Evolutionary conservation across 2,113 vertebrate species (phyloP), one percentile per base, ranked within the genome.

Genomic region (Pachyramphus minor): DNA sequence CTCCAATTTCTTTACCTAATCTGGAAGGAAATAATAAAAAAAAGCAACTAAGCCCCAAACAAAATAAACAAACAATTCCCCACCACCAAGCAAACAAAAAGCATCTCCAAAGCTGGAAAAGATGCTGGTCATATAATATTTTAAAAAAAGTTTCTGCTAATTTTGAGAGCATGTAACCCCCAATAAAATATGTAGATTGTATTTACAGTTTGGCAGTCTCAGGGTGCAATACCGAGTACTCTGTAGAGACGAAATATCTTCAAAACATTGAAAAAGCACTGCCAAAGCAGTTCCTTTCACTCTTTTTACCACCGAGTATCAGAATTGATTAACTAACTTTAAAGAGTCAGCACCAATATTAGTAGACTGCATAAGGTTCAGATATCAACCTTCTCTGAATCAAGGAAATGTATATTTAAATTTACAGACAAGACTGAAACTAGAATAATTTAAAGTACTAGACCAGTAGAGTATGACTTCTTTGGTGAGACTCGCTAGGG

Each of bases 61-160:
- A 44, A 59, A 55, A 21, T 0, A 74, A 28, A 7, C 10, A 22
- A 39, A 45, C 5, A 53, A 23, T 15, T 30, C 17, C 15, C 5
- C 9, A 35, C 27, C 8, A n/a, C 5, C 28, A 42, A 67, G 25
- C 11, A 25, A 47, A 49, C 1, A 31, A 37, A n/a, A 14, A 35
- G 7, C n/a, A n/a, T n/a, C 3, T 10, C 15, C 8, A 12, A 85
- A 82, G 4, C 11, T 58, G 33, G 20, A 37, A 74, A 47, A 92
- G 0, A 31, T 16, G 11, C 2, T 68, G 8, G 8, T 30, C 6
- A 52, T 14, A 17, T 1, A 31, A 1, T 42, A 49, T n/a, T 53
- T 17, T 7, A 5, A 5, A 58, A 35, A 35, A 22, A 15, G 5
- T 3, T 44, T 42, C 59, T 47, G 10, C 4, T 44, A 4, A 20